A percentile compares a stretch with the other conserved stretches of the same genome.
phyloP scores from a whole-genome alignment of 2,888 invertebrate genomes.

The Andrena hattorfiana region DNA sequence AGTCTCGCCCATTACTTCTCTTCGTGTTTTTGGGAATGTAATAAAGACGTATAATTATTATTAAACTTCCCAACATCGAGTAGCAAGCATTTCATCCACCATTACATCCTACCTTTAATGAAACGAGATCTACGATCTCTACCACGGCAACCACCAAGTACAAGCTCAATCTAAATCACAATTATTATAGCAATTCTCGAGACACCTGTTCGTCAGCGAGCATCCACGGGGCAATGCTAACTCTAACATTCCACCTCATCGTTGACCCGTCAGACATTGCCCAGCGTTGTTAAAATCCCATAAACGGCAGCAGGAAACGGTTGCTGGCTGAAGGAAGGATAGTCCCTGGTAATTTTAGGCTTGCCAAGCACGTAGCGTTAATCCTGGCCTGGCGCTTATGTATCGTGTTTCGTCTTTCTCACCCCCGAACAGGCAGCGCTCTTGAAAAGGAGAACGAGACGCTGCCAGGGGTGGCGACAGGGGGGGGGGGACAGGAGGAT shows the following conservation, averaged over 20 bases:
- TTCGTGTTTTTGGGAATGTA: no score
- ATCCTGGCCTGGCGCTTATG: constrained; percentile 78
- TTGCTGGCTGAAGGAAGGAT: constrained; percentile 50
- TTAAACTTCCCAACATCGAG: no score
- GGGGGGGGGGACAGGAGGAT: constrained; percentile 59
- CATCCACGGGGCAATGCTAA: not conserved
- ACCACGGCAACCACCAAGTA: no score
- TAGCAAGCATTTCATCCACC: no score
- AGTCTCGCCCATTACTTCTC: no score
- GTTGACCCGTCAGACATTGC: constrained; percentile 56
- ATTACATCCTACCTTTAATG: no score
- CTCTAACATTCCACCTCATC: constrained; percentile 17
- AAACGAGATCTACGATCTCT: no score
- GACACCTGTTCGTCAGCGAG: constrained; percentile 38
- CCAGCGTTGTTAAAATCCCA: constrained; percentile 72
- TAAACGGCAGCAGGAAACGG: constrained; percentile 65
- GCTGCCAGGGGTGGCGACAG: constrained; percentile 53
- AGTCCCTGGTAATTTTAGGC: constrained; percentile 75
- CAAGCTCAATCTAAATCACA: no score
- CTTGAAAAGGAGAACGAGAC: constrained; percentile 69
- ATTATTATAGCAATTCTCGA: not conserved
- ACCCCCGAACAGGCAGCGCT: constrained; percentile 49
- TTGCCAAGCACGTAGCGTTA: constrained; percentile 83
- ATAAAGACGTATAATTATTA: no score
- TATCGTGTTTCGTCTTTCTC: constrained; percentile 67